Conservation (phyloP, 2,888 invertebrate species). For the Sesia bembeciformis region DNA sequence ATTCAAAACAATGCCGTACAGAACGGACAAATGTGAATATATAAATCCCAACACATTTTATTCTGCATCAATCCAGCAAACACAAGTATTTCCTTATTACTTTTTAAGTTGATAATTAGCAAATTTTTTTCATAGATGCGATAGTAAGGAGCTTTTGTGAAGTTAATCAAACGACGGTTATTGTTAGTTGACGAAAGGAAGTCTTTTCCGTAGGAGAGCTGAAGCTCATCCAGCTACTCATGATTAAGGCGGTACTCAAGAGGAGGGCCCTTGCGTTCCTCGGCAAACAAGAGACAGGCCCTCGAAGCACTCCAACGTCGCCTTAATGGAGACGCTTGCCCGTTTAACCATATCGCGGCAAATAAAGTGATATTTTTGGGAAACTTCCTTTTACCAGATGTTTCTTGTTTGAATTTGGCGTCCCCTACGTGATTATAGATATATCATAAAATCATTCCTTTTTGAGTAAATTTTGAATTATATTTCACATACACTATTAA, state of each 20-base stretch:
- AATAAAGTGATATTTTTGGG: constrained; percentile 8
- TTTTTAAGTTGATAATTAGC: too few species aligned
- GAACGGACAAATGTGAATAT: too few species aligned
- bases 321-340: constrained; percentile 43
- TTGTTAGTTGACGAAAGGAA: background rate
- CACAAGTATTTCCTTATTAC: too few species aligned
- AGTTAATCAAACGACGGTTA: background rate
- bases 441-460: too few species aligned
- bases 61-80: too few species aligned
- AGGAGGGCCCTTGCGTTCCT: constrained; percentile 39
- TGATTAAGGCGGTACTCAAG: constrained; percentile 58
- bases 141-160: background rate
- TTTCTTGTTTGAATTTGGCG: too few species aligned
- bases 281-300: constrained; percentile 51
- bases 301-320: constrained; percentile 42
- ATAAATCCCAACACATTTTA: too few species aligned
- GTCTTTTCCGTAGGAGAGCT: background rate
- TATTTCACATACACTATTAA: too few species aligned
- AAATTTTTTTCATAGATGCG: too few species aligned
- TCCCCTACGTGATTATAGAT: too few species aligned
- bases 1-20: too few species aligned
- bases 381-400: background rate
- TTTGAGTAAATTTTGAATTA: too few species aligned
- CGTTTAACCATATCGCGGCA: constrained; percentile 20
- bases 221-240: constrained; percentile 41